Conservation (phyloP, 2,113 vertebrate genomes). For the Syrrhaptes paradoxus region DNA sequence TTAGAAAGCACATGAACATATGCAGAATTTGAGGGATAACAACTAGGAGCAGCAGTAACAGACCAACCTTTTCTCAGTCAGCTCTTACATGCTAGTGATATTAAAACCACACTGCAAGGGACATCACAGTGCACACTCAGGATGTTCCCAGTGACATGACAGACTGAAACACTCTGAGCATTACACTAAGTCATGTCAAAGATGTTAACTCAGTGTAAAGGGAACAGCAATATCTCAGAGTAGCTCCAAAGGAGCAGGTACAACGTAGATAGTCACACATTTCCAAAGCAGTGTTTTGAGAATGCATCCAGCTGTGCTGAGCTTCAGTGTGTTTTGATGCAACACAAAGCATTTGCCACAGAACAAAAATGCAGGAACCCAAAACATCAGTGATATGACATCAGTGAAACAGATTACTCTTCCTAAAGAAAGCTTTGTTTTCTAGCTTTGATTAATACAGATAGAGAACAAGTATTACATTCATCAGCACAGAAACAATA, state of each 20-base stretch:
- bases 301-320: neutral
- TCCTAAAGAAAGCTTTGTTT: neutral
- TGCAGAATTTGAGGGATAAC: neutral
- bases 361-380: neutral
- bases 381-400: neutral
- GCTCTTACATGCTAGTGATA: neutral
- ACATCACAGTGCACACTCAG: neutral
- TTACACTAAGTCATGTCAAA: neutral
- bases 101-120: neutral
- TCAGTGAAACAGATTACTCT: neutral
- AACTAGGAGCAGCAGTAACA: neutral
- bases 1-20: neutral
- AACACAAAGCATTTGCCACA: neutral
- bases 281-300: neutral
- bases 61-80: neutral
- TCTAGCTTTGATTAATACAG: neutral
- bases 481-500: constrained; percentile 26
- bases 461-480: neutral
- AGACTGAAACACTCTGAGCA: neutral
- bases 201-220: too few relatives aligned
- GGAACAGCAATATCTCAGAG: neutral
- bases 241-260: neutral
- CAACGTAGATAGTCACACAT: too few relatives aligned
- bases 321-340: neutral
- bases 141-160: neutral